Conservation (phyloP, 2,113 vertebrate species). For the Barnardius zonarius region DNA sequence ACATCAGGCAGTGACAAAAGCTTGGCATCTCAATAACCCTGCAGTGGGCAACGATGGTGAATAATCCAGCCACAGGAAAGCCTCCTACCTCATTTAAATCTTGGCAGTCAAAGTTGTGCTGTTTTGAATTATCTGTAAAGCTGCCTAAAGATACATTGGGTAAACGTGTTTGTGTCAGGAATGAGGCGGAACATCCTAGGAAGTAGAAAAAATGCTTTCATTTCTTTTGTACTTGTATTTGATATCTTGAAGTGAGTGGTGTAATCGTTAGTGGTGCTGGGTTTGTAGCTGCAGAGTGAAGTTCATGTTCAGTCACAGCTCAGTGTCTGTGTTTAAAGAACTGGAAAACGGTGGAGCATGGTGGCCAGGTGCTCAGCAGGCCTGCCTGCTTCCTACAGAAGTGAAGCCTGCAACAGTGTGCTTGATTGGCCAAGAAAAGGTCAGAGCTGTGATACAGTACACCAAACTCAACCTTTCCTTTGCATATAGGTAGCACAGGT, state of each 20-base stretch:
- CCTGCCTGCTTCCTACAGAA: neutral
- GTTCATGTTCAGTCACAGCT: neutral
- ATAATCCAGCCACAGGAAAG: neutral
- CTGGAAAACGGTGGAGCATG: fast-evolving
- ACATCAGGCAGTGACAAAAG: fast-evolving
- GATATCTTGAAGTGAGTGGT: too few species aligned
- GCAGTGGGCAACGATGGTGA: neutral
- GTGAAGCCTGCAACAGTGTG: neutral
- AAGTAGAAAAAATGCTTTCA: neutral
- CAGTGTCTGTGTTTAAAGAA: neutral
- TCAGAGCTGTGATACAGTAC: neutral
- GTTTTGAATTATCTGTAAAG: neutral
- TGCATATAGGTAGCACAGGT: neutral
- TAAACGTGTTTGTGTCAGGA: neutral
- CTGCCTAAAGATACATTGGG: fast-evolving
- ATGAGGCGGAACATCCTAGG: neutral
- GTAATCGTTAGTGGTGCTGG: neutral
- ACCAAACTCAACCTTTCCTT: neutral
- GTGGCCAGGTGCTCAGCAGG: neutral
- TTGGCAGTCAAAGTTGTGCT: neutral
- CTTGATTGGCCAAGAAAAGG: neutral
- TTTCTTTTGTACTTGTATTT: neutral
- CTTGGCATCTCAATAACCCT: neutral
- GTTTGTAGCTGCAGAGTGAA: neutral
- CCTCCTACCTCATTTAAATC: neutral